Percentiles rank a stretch among this genome's conserved stretches.
These are phyloP conservation scores for Lithosia quadra DNA, from an alignment of 2,888 invertebrate genomes.

Conservation along the genomic window DNA sequence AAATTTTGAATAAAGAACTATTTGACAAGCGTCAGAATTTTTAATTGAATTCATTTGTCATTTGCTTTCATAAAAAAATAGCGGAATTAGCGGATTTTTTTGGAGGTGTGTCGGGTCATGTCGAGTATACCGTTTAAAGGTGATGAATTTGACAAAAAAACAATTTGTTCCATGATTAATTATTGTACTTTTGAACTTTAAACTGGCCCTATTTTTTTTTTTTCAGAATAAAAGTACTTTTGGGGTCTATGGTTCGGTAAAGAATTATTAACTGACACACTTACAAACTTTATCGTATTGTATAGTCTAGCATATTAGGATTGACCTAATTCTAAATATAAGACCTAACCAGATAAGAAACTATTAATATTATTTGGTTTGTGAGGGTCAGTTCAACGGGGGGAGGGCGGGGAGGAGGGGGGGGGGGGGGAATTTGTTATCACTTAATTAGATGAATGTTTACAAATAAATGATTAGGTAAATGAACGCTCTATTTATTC, in stretches of 20 bases:
- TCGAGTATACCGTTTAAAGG: no score
- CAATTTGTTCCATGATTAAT: no score
- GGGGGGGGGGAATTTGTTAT: background rate
- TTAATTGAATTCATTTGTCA: background rate
- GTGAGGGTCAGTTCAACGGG: background rate
- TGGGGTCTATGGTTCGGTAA: no score
- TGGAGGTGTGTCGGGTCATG: no score
- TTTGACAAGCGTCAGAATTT: background rate
- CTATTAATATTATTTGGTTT: background rate
- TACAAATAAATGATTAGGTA: background rate
- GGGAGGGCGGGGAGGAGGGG: background rate
- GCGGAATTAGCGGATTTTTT: background rate
- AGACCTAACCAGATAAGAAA: background rate
- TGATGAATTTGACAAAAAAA: no score
- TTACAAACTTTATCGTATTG: no score
- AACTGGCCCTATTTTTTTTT: no score
- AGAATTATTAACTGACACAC: no score
- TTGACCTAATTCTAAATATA: background rate
- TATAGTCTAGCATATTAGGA: background rate
- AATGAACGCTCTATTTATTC: slow-evolving; percentile 1
- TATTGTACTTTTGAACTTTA: no score
- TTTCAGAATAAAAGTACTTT: no score
- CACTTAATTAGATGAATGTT: background rate
- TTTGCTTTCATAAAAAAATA: background rate
- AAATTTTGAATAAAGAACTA: background rate